phyloP scores from a whole-genome alignment of 2,888 invertebrate species.

The Agriopis aurantiaria region DNA sequence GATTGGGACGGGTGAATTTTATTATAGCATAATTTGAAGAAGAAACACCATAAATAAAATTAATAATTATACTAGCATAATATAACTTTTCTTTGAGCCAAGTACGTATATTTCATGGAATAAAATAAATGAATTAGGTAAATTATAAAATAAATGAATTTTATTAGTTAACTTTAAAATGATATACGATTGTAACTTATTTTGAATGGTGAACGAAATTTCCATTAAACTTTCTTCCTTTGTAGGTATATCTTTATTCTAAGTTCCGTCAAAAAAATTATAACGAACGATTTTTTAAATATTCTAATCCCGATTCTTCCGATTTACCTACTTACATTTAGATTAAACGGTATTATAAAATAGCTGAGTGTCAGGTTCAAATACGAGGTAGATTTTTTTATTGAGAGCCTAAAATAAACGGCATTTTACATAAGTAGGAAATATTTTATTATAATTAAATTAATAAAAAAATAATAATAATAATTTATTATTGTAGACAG shows the following conservation, averaged over 20 bases:
- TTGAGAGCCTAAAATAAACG: conserved; percentile 42
- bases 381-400: conserved; percentile 34
- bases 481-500: conserved; percentile 69
- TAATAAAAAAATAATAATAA: conserved; percentile 11
- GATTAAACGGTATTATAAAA: conserved; percentile 16
- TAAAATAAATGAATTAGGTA: conserved; percentile 50
- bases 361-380: conserved; percentile 36
- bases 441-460: conserved; percentile 44
- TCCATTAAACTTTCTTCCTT: conserved; percentile 1
- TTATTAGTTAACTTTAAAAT: conserved; percentile 16
- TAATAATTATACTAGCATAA: conserved; percentile 74
- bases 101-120: conserved; percentile 66
- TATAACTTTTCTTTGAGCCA: conserved; percentile 69
- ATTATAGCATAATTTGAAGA: conserved; percentile 85
- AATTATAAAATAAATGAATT: conserved; percentile 33
- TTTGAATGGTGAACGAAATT: conserved; percentile 2
- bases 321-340: conserved; percentile 20
- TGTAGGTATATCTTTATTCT: neutral
- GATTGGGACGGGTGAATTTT: conserved; percentile 84
- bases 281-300: neutral
- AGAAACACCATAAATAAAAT: conserved; percentile 81
- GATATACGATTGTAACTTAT: conserved; percentile 7
- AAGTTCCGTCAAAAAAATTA: no score
- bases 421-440: conserved; percentile 36
- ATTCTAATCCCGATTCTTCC: conserved; percentile 23